phyloP scores from a whole-genome alignment of 1,140 invertebrate species.

The Drosophila sulfurigaster region DNA sequence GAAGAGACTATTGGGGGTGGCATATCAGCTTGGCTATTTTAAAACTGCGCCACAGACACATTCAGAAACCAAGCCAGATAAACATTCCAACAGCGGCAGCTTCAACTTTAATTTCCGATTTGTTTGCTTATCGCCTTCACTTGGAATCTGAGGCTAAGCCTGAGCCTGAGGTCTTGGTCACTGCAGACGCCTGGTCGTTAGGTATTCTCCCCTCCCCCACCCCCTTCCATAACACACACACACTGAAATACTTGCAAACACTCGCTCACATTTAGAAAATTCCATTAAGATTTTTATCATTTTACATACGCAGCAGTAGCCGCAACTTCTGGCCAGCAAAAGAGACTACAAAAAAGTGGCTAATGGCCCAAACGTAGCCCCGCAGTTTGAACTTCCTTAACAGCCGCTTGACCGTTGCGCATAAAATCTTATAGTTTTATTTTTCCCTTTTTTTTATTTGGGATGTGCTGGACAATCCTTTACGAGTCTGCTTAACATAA shows the following conservation, averaged over 20 bases:
- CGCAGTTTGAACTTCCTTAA: conserved; percentile 69
- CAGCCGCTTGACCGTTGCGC: conserved; percentile 54
- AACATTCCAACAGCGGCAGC: conserved; percentile 42
- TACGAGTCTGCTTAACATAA: conserved; percentile 65
- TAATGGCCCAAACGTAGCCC: conserved; percentile 62
- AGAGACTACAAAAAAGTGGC: conserved; percentile 38
- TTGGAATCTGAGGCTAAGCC: neutral
- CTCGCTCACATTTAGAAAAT: conserved; percentile 54
- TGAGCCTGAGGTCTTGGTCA: conserved; percentile 46
- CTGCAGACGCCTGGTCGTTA: conserved; percentile 28
- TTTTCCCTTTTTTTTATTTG: conserved; percentile 14
- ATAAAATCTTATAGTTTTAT: conserved; percentile 79
- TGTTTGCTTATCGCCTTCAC: conserved; percentile 68
- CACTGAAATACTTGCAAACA: conserved; percentile 4
- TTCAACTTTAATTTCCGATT: conserved; percentile 83
- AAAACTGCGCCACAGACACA: conserved; percentile 49
- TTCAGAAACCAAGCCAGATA: conserved; percentile 36
- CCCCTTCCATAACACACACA: neutral
- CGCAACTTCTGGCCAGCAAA: conserved; percentile 29
- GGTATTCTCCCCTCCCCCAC: conserved; percentile 25
- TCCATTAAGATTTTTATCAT: conserved; percentile 82
- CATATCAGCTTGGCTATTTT: conserved; percentile 57
- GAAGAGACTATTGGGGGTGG: neutral
- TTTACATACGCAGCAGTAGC: conserved; percentile 65
- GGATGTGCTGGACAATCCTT: conserved; percentile 22